These are phyloP conservation scores for Cephus runcator DNA, from an alignment of 2,888 invertebrate genomes.

Conservation along the genomic window DNA sequence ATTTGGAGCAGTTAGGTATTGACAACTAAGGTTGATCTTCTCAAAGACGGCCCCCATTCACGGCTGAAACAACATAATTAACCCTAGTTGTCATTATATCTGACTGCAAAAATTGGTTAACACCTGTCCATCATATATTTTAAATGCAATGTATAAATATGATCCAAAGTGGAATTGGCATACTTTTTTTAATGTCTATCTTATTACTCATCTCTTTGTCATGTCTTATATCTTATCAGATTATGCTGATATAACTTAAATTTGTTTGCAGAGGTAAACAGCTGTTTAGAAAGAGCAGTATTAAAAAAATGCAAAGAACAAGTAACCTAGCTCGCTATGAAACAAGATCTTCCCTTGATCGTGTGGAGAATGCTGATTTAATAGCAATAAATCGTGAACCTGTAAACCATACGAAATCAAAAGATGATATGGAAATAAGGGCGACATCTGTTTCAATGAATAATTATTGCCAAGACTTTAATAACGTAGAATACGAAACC, in stretches of 20 bases:
- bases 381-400: neutral
- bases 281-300: constrained; percentile 52
- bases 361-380: constrained; percentile 40
- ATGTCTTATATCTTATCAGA: neutral
- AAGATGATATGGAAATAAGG: neutral
- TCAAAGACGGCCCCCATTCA: no score
- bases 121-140: no score
- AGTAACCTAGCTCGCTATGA: constrained; percentile 56
- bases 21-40: no score
- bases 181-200: neutral
- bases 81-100: no score
- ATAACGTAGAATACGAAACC: neutral
- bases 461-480: neutral
- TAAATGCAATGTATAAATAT: neutral
- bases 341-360: constrained; percentile 55
- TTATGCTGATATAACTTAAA: neutral
- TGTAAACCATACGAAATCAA: neutral
- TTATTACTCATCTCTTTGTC: neutral
- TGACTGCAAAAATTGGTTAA: no score
- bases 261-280: constrained; percentile 47
- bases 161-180: neutral
- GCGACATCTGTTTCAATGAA: neutral
- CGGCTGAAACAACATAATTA: no score
- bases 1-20: no score
- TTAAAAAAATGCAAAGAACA: constrained; percentile 47